Base-by-base conservation (phyloP, 2,888 invertebrate genomes). In the Pandemis heparana region DNA sequence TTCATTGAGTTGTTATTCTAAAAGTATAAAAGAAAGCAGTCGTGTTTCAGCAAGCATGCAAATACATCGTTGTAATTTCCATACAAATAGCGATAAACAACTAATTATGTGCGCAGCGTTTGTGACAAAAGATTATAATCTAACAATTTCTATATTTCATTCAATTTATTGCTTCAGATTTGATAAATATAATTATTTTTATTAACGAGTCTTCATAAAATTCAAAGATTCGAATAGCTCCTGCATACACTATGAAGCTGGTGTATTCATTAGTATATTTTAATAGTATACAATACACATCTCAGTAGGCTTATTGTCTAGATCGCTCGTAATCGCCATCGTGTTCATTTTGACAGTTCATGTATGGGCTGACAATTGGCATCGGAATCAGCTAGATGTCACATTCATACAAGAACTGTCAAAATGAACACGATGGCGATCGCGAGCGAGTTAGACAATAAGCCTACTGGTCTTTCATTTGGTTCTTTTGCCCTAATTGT, bases 1-100 rank as follows among this genome's bases (percentile, higher is more conserved):
- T 53, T 23, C 5, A 16, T 53, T 23, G 56, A 12, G 56, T 56
- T 56, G 12, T 56, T 56, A 56, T 56, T 56, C 56, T 56, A 56
- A 83, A 83, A 77, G 77, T 82, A 79, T 84, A 84, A 83, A 80
- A 86, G 81, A 83, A 89, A 87, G 84, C 87, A 87, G 83, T 87
- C 85, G 71, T 77, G 79, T 82, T 78, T 80, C 59, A 87, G 89
- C 90, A 90, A 89, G 90, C 87, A 87, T 78, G 78, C 77, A 77
- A 32, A 80, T 67, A 75, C 80, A 80, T 89, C 82, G 83, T 88
- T 87, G 84, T 88, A 80, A 79, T 83, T 79, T 75, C 72, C 59
- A 79, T 76, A 77, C 79, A 71, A 74, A 77, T 78, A 80, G 61
- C 64, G 46, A 43, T 69, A 64, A 61, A 56, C 65, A 65, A 56